Conservation (phyloP, 2,797 vertebrate genomes). For the Crocodylus rhombifer region DNA sequence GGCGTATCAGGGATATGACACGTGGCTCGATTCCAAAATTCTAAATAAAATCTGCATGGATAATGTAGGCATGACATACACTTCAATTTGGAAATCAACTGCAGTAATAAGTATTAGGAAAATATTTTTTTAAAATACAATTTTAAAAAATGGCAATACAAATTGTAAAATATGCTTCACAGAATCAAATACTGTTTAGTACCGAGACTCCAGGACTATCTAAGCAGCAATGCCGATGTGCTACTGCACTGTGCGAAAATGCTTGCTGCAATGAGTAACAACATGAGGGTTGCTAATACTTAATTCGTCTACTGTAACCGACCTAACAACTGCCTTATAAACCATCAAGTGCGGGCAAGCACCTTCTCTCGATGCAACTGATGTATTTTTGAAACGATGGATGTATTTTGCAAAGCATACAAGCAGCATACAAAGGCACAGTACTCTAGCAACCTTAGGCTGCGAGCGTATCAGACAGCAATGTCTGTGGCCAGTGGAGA, state of each 20-base stretch:
- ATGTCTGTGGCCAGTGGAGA: neutral
- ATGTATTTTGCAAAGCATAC: neutral
- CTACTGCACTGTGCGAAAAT: slow-evolving; percentile 5
- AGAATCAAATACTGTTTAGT: neutral
- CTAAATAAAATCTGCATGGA: neutral
- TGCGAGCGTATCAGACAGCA: neutral
- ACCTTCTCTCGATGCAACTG: neutral
- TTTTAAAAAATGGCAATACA: neutral
- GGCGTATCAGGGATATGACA: neutral
- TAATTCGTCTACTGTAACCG: accelerated
- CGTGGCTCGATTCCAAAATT: slow-evolving; percentile 13
- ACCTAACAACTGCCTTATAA: neutral
- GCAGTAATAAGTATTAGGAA: neutral
- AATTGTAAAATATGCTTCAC: neutral
- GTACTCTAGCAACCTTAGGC: neutral
- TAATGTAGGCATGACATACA: neutral
- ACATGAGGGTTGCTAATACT: neutral
- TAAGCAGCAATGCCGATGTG: slow-evolving; percentile 10
- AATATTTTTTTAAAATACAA: slow-evolving; percentile 5
- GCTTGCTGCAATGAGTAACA: neutral
- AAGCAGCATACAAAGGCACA: accelerated
- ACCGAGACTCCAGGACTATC: neutral
- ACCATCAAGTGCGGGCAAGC: neutral
- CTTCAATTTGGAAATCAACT: slow-evolving; percentile 7
- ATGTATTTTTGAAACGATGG: accelerated